Base-by-base conservation (phyloP, 2,888 invertebrate species). In the Acrobeloides nanus region DNA sequence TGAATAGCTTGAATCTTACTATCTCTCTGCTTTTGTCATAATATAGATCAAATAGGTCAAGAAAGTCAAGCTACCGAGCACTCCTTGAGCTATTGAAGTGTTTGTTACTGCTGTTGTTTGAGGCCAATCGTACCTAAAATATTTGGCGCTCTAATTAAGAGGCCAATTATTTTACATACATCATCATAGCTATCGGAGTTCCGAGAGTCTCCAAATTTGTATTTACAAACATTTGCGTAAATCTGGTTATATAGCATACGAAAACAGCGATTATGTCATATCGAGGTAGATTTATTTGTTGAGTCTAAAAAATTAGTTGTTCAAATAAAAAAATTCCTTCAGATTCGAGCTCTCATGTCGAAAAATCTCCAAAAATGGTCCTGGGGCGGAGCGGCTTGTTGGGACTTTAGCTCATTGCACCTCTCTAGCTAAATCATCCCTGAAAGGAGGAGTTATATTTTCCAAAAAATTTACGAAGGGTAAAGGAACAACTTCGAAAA, bases 121-220 rank as follows among this genome's bases (percentile, higher is more conserved):
- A 4, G 64, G n/a, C n/a, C n/a, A n/a, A n/a, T n/a, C n/a, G n/a
- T n/a, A n/a, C n/a, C n/a, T n/a, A n/a, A n/a, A n/a, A n/a, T n/a
- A n/a, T n/a, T n/a, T n/a, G n/a, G n/a, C n/a, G n/a, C n/a, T n/a
- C n/a, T n/a, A n/a, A n/a, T n/a, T n/a, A n/a, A n/a, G n/a, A n/a
- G n/a, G n/a, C n/a, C n/a, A n/a, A n/a, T n/a, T n/a, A 67, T 75
- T 75, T 75, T 3, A 64, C 68, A 58, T 74, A 76, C 74, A 76
- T 75, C 41, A 75, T 69, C 75, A 76, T 76, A 0, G 72, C 63
- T 12, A 75, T 51, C 1, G 76, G 75, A 8, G 75, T 72, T 4
- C 66, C 73, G 44, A 62, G 40, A 5, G 76, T 76, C 65, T 76
- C 76, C 53, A 74, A 68, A n/a, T 75, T 71, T n/a, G 75, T 71